Conservation (phyloP, 2,888 invertebrate genomes). For the Patella pellucida region DNA sequence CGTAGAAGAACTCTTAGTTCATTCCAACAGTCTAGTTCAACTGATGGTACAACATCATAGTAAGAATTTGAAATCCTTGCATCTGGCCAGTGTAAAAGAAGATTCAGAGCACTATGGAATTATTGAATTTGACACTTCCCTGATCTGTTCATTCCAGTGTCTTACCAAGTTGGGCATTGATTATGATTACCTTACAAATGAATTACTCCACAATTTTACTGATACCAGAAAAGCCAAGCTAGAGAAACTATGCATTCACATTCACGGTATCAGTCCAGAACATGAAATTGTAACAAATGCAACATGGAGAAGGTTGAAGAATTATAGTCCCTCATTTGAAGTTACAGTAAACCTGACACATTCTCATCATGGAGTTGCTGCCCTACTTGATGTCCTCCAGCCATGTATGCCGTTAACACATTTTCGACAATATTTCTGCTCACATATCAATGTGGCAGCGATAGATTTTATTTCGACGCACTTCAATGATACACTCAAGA, state of each 20-base stretch:
- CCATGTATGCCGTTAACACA: slow-evolving; percentile 82
- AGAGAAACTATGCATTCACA: slow-evolving; percentile 77
- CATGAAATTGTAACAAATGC: slow-evolving; percentile 78
- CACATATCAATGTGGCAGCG: slow-evolving; percentile 76
- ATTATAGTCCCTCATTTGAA: slow-evolving; percentile 75
- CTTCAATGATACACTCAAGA: slow-evolving; percentile 72
- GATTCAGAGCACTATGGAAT: slow-evolving; percentile 80
- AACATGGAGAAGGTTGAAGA: slow-evolving; percentile 77
- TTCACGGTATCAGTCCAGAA: slow-evolving; percentile 79
- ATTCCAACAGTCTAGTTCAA: slow-evolving; percentile 71
- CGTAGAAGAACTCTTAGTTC: slow-evolving; percentile 74
- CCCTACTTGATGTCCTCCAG: slow-evolving; percentile 78
- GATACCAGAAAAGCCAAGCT: slow-evolving; percentile 50
- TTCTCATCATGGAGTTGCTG: slow-evolving; percentile 79
- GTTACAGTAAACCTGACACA: slow-evolving; percentile 78
- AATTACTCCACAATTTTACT: slow-evolving; percentile 57
- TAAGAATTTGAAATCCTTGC: slow-evolving; percentile 76
- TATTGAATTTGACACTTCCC: slow-evolving; percentile 74
- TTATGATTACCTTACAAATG: slow-evolving; percentile 67
- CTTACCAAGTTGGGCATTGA: slow-evolving; percentile 76
- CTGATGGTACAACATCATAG: slow-evolving; percentile 73
- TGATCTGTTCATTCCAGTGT: slow-evolving; percentile 76
- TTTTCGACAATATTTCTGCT: slow-evolving; percentile 82
- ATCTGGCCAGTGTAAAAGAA: slow-evolving; percentile 82
- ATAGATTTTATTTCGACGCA: slow-evolving; percentile 74